Conservation (phyloP, 2,888 invertebrate species). For the Meteorus cinctellus region DNA sequence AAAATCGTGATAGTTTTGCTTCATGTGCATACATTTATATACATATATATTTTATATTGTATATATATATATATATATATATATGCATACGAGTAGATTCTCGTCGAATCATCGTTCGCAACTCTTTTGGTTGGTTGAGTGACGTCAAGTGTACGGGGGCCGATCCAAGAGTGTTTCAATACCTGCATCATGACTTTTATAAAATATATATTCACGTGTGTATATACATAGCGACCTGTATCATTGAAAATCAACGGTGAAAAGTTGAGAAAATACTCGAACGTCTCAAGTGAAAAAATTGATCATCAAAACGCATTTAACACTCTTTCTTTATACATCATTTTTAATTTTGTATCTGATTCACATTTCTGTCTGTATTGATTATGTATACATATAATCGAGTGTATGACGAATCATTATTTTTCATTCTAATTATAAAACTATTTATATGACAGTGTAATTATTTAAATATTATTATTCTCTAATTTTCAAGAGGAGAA, state of each 20-base stretch:
- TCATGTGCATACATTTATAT: constrained; percentile 8
- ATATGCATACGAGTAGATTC: constrained; percentile 29
- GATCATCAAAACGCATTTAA: constrained; percentile 1
- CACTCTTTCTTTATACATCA: background rate
- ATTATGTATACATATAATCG: too few species aligned
- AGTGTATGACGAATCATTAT: too few species aligned
- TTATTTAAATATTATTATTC: too few species aligned
- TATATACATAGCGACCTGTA: constrained; percentile 22
- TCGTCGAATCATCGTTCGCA: constrained; percentile 38
- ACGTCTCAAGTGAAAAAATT: background rate
- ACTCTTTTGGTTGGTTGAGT: constrained; percentile 28
- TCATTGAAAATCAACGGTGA: constrained; percentile 31
- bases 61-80: constrained; percentile 4
- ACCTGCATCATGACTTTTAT: constrained; percentile 34
- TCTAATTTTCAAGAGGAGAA: too few species aligned
- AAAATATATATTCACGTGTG: constrained; percentile 5
- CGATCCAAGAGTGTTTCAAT: constrained; percentile 38
- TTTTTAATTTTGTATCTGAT: background rate
- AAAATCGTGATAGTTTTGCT: background rate
- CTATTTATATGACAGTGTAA: background rate
- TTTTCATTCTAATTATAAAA: background rate
- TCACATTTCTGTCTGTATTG: background rate
- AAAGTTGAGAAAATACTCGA: constrained; percentile 33
- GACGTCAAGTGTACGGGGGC: constrained; percentile 36
- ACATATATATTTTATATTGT: too few species aligned